phyloP scores from a whole-genome alignment of 2,888 invertebrate genomes.

The Sarcophaga rosellei region DNA sequence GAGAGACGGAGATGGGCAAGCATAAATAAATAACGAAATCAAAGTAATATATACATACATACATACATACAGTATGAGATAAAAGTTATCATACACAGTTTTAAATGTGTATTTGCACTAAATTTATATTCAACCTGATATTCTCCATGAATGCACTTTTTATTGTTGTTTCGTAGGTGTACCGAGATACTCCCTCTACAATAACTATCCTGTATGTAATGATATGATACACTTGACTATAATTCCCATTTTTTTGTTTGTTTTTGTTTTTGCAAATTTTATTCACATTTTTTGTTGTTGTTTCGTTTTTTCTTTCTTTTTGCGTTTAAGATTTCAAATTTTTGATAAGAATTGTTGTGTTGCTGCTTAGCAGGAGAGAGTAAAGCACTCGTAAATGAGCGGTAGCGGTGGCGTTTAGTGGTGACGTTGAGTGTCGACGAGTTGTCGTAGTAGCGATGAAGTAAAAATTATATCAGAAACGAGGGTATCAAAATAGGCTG shows the following conservation, averaged over 20 bases:
- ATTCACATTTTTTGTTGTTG: not conserved
- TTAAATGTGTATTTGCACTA: not conserved
- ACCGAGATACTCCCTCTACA: not conserved
- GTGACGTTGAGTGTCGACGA: not conserved
- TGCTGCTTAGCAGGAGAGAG: not conserved
- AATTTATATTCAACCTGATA: not conserved
- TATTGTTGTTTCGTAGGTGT: not conserved
- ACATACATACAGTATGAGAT: not conserved
- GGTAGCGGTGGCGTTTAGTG: constrained; percentile 13
- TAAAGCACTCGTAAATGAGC: not conserved
- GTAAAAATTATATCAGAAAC: constrained; percentile 39
- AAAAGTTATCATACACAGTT: not conserved
- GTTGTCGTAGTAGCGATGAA: constrained; percentile 24
- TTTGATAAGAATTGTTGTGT: constrained; percentile 59
- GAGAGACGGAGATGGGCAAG: too few species aligned
- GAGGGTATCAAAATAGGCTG: constrained; percentile 51
- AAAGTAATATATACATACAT: not conserved
- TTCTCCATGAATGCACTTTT: not conserved
- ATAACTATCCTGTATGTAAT: not conserved
- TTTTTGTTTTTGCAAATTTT: not conserved
- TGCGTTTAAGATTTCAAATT: constrained; percentile 55
- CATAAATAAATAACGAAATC: constrained; percentile 1
- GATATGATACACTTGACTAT: constrained; percentile 11
- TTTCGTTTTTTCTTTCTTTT: constrained; percentile 17
- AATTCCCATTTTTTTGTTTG: not conserved